Evolutionary conservation across 2,888 invertebrate genomes (phyloP), one percentile per base, ranked within the genome.

Genomic region (Agriotes lineatus): DNA sequence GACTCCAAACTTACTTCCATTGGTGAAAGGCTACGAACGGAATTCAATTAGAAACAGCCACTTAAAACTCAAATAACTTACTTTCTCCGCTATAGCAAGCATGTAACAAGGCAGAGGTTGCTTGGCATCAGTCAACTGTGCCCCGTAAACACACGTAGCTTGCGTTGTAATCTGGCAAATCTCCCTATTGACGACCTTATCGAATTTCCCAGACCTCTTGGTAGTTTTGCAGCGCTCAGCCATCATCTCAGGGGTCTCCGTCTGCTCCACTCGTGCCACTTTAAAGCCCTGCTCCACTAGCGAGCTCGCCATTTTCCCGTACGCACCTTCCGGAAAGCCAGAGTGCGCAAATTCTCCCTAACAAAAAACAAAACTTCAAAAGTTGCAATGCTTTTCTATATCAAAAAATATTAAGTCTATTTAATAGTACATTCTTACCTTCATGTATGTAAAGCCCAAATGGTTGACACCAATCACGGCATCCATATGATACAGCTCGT

Each of bases 401-500:
- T n/a, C 3, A 56, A 19, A 39, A 16, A 50, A n/a, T n/a, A n/a
- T n/a, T n/a, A n/a, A n/a, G n/a, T n/a, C n/a, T 1, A 52, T 30
- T 12, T 52, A 52, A 7, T 52, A 30, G 4, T 3, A 30, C n/a
- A n/a, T n/a, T 18, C 42, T 42, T 30, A 90, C 95, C 89, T 93
- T 94, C 99, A 99, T 99, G 78, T 92, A 98, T 0, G 94, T 90
- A 71, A 99, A 91, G 45, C 94, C 95, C 1, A 99, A 87, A 82
- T 97, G 95, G 75, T 93, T 93, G 0, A 96, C 97, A 1, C 94
- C 96, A 33, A 93, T 90, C 1, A 95, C 94, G 5, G 99, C 98
- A 86, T 99, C 99, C 97, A 97, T 98, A 79, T 99, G 97, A 82
- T 96, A 99, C 22, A 99, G 84, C 83, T 99, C 99, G 85, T 99